Base-by-base conservation (phyloP, 2,888 invertebrate species). In the Nephrotoma appendiculata region DNA sequence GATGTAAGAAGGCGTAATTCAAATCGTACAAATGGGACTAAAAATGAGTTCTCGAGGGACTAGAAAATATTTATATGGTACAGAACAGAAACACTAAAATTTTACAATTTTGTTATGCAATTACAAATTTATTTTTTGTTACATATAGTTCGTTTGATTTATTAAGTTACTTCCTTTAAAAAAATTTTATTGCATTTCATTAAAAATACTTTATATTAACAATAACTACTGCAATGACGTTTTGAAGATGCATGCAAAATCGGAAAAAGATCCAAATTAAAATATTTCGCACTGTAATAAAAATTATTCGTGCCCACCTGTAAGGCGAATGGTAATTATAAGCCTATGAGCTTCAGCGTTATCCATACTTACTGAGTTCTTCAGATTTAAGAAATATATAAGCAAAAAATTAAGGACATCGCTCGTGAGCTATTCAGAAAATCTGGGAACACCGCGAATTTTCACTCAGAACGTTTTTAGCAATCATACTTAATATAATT, bases 1-100 rank as follows among this genome's bases (percentile, higher is more conserved):
- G 87, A 87, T 87, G 85, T 87, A 86, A 45, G 87, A 31, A 71
- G 71, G 87, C 86, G 87, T 87, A 88, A 83, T 85, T 86, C 86
- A 48, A 88, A 87, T 86, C 87, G 87, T 87, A 87, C 87, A 57
- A 88, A 88, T 86, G 88, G 88, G 86, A 87, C 88, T n/a, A 87
- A 87, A 86, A 87, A 86, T 43, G 87, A 87, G 86, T 86, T 87
- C 52, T 86, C 87, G 44, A 57, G 87, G 86, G 87, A 87, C 86
- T 87, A 87, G 71, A 71, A 71, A 71, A 11, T 71, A 71, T 71
- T 71, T 19, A 71, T 9, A 86, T 84, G 86, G 31, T 44, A 86
- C 48, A 45, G 48, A 31, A 86, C 31, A 31, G 7, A 9, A 45
- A 85, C 9, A 45, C 41, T 48, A 45, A 41, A 44, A 71, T 31